Percentiles rank a stretch among this genome's conserved stretches.
Evolutionary conservation across 2,797 vertebrate species (phyloP).

Genomic region (Tokudaia muenninki): DNA sequence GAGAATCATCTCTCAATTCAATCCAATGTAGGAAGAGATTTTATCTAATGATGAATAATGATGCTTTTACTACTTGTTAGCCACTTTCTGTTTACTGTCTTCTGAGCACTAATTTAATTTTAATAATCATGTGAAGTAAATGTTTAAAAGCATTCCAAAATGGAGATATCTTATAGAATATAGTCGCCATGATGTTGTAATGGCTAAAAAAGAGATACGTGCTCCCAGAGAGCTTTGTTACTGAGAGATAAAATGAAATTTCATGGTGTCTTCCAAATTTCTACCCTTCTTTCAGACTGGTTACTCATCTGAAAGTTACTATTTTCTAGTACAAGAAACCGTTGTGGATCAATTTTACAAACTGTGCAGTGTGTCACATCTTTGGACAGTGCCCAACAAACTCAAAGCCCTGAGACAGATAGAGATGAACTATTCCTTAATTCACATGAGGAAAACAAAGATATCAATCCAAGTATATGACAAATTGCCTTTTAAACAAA

Average conservation of each 20-base stretch:
- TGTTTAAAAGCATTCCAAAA: conserved; percentile 68
- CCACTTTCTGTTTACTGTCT: conserved; percentile 57
- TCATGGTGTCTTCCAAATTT: background rate
- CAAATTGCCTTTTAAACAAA: background rate
- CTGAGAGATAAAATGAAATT: background rate
- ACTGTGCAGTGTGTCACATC: background rate
- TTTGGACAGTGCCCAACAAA: background rate
- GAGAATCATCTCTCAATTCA: background rate
- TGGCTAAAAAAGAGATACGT: background rate
- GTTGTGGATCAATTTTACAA: background rate
- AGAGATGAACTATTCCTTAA: background rate
- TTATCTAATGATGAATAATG: conserved; percentile 69
- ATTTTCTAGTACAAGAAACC: background rate
- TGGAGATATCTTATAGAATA: conserved; percentile 20
- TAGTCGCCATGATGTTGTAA: background rate
- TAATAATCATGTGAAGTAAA: conserved; percentile 2
- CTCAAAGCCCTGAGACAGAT: background rate
- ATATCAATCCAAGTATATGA: background rate
- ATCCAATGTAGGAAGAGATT: conserved; percentile 14
- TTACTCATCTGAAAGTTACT: background rate
- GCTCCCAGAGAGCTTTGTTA: background rate
- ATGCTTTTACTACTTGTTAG: conserved; percentile 62
- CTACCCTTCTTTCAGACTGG: background rate
- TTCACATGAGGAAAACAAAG: background rate
- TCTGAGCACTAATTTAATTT: conserved; percentile 50